Evolutionary conservation across 2,113 vertebrate species (phyloP), one percentile per base, ranked within the genome.

Genomic region (Zapornia atra): DNA sequence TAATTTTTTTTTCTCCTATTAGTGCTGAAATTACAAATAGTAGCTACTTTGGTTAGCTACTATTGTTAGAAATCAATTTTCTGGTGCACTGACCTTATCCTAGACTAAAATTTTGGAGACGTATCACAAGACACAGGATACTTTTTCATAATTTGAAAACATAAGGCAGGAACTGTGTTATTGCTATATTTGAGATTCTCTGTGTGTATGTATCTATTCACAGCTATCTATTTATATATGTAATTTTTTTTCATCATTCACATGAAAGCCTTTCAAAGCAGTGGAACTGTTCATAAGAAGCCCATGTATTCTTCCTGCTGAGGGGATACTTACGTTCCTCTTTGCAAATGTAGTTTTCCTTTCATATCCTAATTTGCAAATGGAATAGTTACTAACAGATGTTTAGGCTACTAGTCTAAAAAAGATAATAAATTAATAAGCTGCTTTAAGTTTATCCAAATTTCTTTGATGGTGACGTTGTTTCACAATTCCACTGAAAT

Each of bases 211-310:
- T 9, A 4, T 3, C 6, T 4, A 7, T 5, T 14, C 9, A 48
- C 1, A 65, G 4, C 6, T 5, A 5, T 12, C 3, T 12, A 3
- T 29, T 8, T 24, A 5, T 18, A 3, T 18, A 5, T 11, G 6
- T 50, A 1, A 24, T 19, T 53, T 10, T 56, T 69, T 73, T 65
- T 36, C 16, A 28, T 71, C 8, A 31, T 64, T 7, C 69, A 46
- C 11, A 70, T 7, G 63, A 66, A 90, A 40, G 2, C 5, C 9
- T 93, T 82, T 69, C 26, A 66, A 80, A 69, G 4, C 10, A 46
- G 8, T 26, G 22, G 26, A 81, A 68, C 15, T 38, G 6, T 69
- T 80, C 25, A 50, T 70, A 46, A 61, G 22, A 64, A 60, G 9
- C 29, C 10, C 18, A 15, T 17, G 7, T 36, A 42, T 68, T 68